These are phyloP conservation scores for Himantopus leucocephalus DNA, from an alignment of 2,113 vertebrate genomes.

Conservation along the genomic window DNA sequence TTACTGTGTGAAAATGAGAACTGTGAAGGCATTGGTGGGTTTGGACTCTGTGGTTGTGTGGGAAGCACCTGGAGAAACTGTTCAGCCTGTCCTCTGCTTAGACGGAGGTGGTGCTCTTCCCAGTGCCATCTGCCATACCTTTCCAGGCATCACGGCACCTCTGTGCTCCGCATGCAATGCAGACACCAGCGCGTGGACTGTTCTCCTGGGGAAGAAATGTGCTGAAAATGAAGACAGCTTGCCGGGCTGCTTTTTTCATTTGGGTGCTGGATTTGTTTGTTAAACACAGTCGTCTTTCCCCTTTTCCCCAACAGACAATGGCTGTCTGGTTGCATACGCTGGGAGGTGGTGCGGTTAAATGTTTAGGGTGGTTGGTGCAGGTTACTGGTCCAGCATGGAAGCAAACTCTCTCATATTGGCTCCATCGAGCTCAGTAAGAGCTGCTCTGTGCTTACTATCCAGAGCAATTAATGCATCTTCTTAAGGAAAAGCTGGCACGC, in stretches of 20 bases:
- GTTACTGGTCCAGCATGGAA: not conserved
- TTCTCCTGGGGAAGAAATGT: not conserved
- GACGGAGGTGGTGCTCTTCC: not conserved
- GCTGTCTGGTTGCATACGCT: not conserved
- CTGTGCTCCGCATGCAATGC: not conserved
- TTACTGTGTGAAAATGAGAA: not conserved
- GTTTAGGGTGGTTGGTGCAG: not conserved
- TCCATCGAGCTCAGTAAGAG: not conserved
- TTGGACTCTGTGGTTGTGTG: not conserved
- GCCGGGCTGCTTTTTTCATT: not conserved
- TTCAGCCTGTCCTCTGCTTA: not conserved
- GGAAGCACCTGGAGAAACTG: not conserved
- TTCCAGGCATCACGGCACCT: not conserved
- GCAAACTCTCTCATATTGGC: not conserved
- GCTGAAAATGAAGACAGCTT: not conserved
- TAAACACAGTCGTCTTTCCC: not conserved
- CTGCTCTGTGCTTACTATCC: not conserved
- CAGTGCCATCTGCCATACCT: not conserved
- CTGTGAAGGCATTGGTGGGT: not conserved
- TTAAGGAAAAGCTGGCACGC: slow-evolving; percentile 10
- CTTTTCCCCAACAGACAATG: not conserved
- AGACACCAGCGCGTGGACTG: not conserved
- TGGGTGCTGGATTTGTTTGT: not conserved
- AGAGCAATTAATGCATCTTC: not conserved
- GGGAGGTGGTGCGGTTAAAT: not conserved